These are phyloP conservation scores for Stratiomys singularior DNA, from an alignment of 2,888 invertebrate species.

Conservation along the genomic window DNA sequence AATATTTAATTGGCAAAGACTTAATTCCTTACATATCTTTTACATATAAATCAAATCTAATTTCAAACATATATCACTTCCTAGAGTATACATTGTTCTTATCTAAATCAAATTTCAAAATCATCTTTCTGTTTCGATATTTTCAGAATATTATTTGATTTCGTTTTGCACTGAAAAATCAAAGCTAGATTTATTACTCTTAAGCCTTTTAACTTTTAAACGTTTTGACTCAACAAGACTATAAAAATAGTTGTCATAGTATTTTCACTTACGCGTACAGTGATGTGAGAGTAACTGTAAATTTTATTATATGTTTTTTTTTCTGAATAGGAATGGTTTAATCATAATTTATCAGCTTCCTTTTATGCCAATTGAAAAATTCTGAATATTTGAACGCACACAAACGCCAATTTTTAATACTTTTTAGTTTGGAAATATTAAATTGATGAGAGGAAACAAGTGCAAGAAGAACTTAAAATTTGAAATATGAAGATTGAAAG, in stretches of 20 bases:
- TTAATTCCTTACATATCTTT: not conserved
- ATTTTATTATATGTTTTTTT: slow-evolving; percentile 24
- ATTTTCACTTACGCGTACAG: not conserved
- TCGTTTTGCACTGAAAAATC: no score
- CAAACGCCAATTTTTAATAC: no score
- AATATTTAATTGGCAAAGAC: not conserved
- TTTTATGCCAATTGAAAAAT: not conserved
- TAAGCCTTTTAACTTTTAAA: slow-evolving; percentile 28
- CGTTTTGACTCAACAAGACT: slow-evolving; percentile 18
- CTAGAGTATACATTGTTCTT: not conserved
- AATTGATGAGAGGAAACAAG: not conserved
- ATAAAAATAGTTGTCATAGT: slow-evolving; percentile 38
- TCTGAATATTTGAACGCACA: not conserved
- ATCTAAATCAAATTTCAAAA: not conserved
- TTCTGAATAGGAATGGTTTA: slow-evolving; percentile 40
- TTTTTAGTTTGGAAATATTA: no score
- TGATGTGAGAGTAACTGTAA: slow-evolving; percentile 21
- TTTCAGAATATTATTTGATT: no score
- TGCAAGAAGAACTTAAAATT: not conserved
- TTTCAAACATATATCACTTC: slow-evolving; percentile 33
- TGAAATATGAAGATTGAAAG: not conserved
- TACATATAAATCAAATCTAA: not conserved
- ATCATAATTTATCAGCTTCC: not conserved
- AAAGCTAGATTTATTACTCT: not conserved
- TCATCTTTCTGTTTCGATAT: not conserved